A percentile compares a stretch with the other conserved stretches of the same genome.
These are phyloP conservation scores for Zingel zingel DNA, from an alignment of 2,113 vertebrate species.

Conservation along the genomic window DNA sequence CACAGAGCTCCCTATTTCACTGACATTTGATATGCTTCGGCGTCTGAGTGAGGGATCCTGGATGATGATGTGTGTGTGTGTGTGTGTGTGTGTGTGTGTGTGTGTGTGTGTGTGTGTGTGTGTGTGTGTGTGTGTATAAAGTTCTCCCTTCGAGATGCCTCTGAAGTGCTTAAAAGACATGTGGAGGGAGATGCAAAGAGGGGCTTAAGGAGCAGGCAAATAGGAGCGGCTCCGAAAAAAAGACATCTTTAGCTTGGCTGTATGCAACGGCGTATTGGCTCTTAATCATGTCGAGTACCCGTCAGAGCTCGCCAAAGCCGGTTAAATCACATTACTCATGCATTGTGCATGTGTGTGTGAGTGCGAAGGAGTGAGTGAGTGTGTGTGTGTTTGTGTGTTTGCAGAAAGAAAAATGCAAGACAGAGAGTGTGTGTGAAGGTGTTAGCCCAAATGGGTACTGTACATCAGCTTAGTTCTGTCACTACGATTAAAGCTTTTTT, in stretches of 20 bases:
- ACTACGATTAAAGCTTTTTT: constrained; percentile 40
- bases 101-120: constrained; percentile 37
- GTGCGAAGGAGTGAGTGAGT: constrained; percentile 43
- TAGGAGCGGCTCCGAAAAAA: constrained; percentile 73
- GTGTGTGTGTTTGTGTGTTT: constrained; percentile 32
- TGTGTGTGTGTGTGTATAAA: constrained; percentile 53
- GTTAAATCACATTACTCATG: constrained; percentile 86
- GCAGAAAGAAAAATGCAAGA: constrained; percentile 37
- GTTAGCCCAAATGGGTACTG: constrained; percentile 56
- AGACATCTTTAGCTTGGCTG: constrained; percentile 80
- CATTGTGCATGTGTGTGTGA: constrained; percentile 73
- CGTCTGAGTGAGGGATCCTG: constrained; percentile 73
- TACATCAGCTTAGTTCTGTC: constrained; percentile 42
- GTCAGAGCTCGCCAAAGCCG: constrained; percentile 83
- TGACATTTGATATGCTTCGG: constrained; percentile 79
- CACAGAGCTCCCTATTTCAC: constrained; percentile 65
- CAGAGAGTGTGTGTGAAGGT: constrained; percentile 36
- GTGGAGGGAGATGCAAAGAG: constrained; percentile 81
- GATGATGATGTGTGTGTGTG: constrained; percentile 54
- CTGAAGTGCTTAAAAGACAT: constrained; percentile 83
- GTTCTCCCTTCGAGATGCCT: constrained; percentile 67
- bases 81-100: constrained; percentile 52
- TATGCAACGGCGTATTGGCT: constrained; percentile 76
- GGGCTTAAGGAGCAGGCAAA: constrained; percentile 82
- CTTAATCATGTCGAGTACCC: constrained; percentile 84